Evolutionary conservation across 2,888 invertebrate species (phyloP).

Genomic region (Drosophila demipolita): DNA sequence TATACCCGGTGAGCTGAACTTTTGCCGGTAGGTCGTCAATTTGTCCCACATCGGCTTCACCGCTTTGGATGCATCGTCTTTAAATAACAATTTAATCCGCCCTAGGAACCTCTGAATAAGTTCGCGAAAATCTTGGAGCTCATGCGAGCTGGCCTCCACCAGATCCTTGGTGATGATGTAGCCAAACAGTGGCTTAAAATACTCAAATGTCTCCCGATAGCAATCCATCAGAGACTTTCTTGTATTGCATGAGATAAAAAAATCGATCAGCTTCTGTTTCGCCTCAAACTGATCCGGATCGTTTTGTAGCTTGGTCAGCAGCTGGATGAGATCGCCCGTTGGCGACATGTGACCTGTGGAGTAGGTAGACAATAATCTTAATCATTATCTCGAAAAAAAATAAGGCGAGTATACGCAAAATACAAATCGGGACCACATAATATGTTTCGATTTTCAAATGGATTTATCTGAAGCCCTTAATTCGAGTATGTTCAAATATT

Average conservation of each 20-base stretch:
- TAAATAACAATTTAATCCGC: constrained; percentile 56
- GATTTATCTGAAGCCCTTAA: background rate
- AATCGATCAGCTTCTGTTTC: constrained; percentile 81
- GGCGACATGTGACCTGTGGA: constrained; percentile 76
- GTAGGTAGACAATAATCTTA: background rate
- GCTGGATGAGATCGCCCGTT: constrained; percentile 70
- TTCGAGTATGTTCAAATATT: background rate
- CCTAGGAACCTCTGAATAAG: constrained; percentile 71
- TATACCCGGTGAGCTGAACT: constrained; percentile 69
- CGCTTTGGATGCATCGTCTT: constrained; percentile 28
- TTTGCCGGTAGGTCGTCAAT: constrained; percentile 67
- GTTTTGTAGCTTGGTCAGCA: constrained; percentile 75
- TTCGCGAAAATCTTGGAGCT: constrained; percentile 69
- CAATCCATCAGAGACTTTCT: constrained; percentile 80
- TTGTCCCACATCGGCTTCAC: constrained; percentile 64
- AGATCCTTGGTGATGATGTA: constrained; percentile 81
- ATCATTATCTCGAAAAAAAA: background rate
- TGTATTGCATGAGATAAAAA: constrained; percentile 81
- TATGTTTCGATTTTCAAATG: background rate
- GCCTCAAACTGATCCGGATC: constrained; percentile 81
- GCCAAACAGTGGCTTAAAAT: constrained; percentile 82
- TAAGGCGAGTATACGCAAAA: no score
- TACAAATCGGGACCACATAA: no score
- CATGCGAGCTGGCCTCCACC: constrained; percentile 61
- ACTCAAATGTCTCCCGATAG: constrained; percentile 82